Conservation (phyloP, 1,140 invertebrate genomes). For the Zaprionus kolodkinae region DNA sequence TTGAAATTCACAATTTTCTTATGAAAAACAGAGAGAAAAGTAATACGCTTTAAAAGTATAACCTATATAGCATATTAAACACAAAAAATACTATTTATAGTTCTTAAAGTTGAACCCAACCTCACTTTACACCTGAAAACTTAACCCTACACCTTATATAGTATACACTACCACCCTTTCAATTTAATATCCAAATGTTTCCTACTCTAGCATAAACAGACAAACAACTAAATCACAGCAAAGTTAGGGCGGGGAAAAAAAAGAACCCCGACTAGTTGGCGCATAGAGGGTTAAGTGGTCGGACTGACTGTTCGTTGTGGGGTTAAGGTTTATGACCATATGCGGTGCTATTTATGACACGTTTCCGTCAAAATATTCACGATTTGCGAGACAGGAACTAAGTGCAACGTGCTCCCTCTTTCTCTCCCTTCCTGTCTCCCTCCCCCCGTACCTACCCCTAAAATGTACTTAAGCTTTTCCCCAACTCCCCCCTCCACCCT, state of each 20-base stretch:
- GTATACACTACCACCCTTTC: not conserved
- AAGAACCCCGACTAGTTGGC: not conserved
- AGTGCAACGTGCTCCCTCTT: not conserved
- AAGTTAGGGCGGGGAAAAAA: too few relatives aligned
- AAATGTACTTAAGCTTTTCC: constrained; percentile 39
- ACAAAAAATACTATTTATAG: not conserved
- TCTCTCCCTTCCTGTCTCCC: not conserved
- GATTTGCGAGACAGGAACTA: constrained; percentile 50
- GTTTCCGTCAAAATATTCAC: constrained; percentile 80
- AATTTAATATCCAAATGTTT: not conserved
- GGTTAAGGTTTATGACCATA: constrained; percentile 59
- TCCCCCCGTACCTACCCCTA: not conserved
- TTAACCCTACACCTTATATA: not conserved
- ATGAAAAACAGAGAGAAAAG: too few relatives aligned
- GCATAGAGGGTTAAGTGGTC: not conserved
- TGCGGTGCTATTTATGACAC: constrained; percentile 79
- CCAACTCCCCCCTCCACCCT: too few relatives aligned
- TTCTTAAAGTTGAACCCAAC: not conserved
- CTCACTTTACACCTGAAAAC: not conserved
- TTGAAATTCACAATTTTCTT: too few relatives aligned
- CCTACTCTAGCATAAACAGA: not conserved
- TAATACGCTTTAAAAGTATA: too few relatives aligned
- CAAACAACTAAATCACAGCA: constrained; percentile 13
- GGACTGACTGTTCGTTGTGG: too few relatives aligned
- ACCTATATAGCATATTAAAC: too few relatives aligned